Evolutionary conservation across 2,888 invertebrate species (phyloP), one percentile per base, ranked within the genome.

Genomic region (Drosophila fungiperda): DNA sequence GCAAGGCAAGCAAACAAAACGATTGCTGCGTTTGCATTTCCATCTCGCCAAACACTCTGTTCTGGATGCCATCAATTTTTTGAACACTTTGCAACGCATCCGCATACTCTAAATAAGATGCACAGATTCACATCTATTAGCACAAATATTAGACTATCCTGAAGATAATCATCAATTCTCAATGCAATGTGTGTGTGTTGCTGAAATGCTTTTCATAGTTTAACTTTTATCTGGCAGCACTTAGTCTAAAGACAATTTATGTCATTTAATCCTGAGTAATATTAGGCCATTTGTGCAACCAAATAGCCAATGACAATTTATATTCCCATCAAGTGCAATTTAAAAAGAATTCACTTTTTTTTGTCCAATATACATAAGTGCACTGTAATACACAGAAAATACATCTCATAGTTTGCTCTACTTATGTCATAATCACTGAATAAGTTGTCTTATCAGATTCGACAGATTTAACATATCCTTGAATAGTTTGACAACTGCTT

Each of bases 1-100:
- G 67, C 75, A 65, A 50, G 64, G 61, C 75, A 67, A 76, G 61
- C 76, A 78, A 80, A 80, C 80, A 69, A 57, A 70, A 65, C 61
- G 53, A 26, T 57, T 54, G 53, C 64, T 49, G 36, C 65, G 15
- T 29, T 40, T 45, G 53, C 32, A 23, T n/a, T 59, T 45, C 5
- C 53, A 20, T n/a, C 38, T 38, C 23, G 20, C 15, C 45, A 15
- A 20, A 7, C 20, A 45, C 7, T 8, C 26, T 26, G 11, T 17
- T 54, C 29, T 0, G 38, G 35, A 35, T 58, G 36, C 17, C 35
- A 20, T 12, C 45, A 20, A 29, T 53, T 33, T 20, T 32, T 7
- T 36, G 20, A 40, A 53, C 48, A 38, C 23, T 26, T 35, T 49
- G 57, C 57, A 42, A 57, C 57, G 20, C 57, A 20, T 23, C 17